These are phyloP conservation scores for Linnaemya tessellans DNA, from an alignment of 2,888 invertebrate genomes.

Conservation along the genomic window DNA sequence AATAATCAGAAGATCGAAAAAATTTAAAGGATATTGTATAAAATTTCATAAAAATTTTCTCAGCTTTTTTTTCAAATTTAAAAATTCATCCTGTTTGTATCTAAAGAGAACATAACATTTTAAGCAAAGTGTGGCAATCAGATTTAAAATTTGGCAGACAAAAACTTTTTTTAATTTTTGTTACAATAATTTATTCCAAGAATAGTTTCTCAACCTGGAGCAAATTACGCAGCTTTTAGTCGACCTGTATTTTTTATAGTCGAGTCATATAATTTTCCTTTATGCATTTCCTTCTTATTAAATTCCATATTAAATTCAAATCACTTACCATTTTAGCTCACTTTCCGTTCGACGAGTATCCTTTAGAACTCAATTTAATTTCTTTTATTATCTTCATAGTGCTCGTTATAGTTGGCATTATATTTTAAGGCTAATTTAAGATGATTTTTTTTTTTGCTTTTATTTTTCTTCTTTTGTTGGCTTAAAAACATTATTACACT, in stretches of 20 bases:
- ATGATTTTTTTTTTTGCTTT: neutral
- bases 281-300: neutral
- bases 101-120: no score
- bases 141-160: no score
- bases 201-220: no score
- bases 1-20: no score
- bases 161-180: no score
- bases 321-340: neutral
- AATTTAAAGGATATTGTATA: no score
- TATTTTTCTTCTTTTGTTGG: neutral
- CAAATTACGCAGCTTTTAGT: no score
- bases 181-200: no score
- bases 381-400: constrained; percentile 19
- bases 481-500: constrained; percentile 28
- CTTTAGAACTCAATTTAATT: neutral
- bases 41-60: no score
- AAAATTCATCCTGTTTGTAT: no score
- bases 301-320: neutral
- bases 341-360: neutral
- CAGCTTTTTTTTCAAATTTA: no score
- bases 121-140: no score
- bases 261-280: neutral
- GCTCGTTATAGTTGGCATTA: constrained; percentile 60
- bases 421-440: constrained; percentile 64
- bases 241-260: neutral